Evolutionary conservation across 2,888 invertebrate genomes (phyloP).

Genomic region (Agrochola lychnidis): DNA sequence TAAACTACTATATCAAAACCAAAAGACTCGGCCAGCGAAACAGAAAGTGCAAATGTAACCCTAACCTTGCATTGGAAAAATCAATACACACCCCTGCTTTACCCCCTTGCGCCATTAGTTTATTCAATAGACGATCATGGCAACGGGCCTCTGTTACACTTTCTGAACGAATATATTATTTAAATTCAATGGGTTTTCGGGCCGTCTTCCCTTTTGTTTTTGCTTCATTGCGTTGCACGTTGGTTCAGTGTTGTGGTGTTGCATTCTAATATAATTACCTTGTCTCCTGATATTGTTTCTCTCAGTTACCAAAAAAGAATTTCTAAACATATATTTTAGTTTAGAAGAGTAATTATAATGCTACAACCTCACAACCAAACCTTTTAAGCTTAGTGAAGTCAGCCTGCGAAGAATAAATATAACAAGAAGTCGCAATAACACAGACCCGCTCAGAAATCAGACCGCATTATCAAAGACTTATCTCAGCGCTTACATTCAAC

Average conservation of each 20-base stretch:
- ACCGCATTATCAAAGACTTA: conserved; percentile 1
- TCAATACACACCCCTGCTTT: conserved; percentile 72
- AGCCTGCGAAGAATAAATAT: background rate
- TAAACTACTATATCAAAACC: conserved; percentile 13
- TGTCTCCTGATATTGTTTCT: background rate
- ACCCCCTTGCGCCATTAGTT: conserved; percentile 68
- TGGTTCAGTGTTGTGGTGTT: background rate
- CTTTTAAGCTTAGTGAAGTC: background rate
- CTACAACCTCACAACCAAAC: background rate
- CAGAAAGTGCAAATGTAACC: conserved; percentile 67
- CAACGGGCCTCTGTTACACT: conserved; percentile 52
- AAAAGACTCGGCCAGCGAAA: conserved; percentile 28
- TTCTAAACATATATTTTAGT: background rate
- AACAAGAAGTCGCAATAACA: background rate
- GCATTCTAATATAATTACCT: background rate
- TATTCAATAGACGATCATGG: conserved; percentile 65
- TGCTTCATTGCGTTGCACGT: background rate
- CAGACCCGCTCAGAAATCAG: background rate
- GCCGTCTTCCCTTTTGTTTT: conserved; percentile 7
- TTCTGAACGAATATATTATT: conserved; percentile 47
- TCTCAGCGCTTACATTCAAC: conserved; percentile 24
- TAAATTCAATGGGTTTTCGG: conserved; percentile 39
- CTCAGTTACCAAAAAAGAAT: background rate
- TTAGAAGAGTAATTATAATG: background rate
- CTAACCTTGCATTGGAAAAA: conserved; percentile 73